Conservation (phyloP, 2,888 invertebrate genomes). For the Coelinius sp. region DNA sequence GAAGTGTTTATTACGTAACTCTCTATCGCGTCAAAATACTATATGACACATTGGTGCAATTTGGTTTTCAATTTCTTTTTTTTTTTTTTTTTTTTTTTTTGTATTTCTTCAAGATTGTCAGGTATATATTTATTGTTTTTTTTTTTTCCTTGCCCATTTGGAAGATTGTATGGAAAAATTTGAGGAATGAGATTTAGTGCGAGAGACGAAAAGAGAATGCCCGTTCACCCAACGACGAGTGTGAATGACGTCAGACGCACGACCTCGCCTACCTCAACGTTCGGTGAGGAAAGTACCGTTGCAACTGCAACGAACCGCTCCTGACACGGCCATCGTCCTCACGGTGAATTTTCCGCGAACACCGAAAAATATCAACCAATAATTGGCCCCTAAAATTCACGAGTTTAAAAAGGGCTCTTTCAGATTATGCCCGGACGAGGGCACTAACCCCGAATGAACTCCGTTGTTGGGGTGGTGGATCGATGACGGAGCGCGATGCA, state of each 20-base stretch:
- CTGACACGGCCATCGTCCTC: constrained; percentile 36
- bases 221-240: constrained; percentile 30
- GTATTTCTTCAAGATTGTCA: not conserved
- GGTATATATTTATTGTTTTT: not conserved
- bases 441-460: constrained; percentile 68
- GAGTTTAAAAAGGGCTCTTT: constrained; percentile 1
- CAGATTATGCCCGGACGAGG: constrained; percentile 63
- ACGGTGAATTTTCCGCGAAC: constrained; percentile 16
- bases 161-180: not conserved
- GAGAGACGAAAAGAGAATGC: constrained; percentile 3
- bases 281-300: constrained; percentile 59
- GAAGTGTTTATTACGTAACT: constrained; percentile 34
- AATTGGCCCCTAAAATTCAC: not conserved
- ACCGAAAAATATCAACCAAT: not conserved
- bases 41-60: not conserved
- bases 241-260: constrained; percentile 60
- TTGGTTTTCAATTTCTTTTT: not conserved
- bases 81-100: not conserved
- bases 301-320: constrained; percentile 44
- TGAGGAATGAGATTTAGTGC: not conserved
- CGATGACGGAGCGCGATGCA: constrained; percentile 61
- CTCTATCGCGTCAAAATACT: not conserved
- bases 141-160: not conserved
- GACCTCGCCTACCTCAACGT: constrained; percentile 70
- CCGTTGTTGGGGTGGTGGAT: constrained; percentile 54